Conservation (phyloP, 2,888 invertebrate species). For the Xestia c-nigrum region DNA sequence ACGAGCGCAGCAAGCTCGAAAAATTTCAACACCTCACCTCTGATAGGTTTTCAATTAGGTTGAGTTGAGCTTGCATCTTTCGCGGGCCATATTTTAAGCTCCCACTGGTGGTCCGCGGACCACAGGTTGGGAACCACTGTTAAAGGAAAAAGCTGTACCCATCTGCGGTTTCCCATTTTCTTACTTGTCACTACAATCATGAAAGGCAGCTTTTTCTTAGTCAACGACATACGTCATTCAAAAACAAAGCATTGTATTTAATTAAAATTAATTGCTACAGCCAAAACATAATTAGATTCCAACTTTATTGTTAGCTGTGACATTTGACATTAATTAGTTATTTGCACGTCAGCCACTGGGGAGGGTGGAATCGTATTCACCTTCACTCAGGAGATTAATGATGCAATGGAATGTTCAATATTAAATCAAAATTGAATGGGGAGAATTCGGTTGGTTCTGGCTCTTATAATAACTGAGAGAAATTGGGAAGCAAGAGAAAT, state of each 20-base stretch:
- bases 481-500: conserved; percentile 40
- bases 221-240: conserved; percentile 8
- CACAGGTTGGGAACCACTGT: no score
- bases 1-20: no score
- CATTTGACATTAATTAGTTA: conserved; percentile 78
- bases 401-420: conserved; percentile 73
- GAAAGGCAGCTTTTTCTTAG: conserved; percentile 10
- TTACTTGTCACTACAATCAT: neutral
- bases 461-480: conserved; percentile 43
- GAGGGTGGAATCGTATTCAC: conserved; percentile 67
- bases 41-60: no score
- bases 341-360: conserved; percentile 68
- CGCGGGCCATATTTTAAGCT: no score
- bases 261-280: conserved; percentile 56
- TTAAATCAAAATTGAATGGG: conserved; percentile 67
- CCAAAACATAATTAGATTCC: conserved; percentile 63
- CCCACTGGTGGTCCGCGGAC: no score
- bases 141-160: neutral
- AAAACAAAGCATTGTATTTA: conserved; percentile 35
- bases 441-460: conserved; percentile 38
- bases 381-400: conserved; percentile 74
- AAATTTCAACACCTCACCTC: no score
- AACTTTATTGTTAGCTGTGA: conserved; percentile 71
- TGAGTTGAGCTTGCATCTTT: no score
- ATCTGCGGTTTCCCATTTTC: no score